Base-by-base conservation (phyloP, 2,797 vertebrate species). In the Eulemur albifrons region DNA sequence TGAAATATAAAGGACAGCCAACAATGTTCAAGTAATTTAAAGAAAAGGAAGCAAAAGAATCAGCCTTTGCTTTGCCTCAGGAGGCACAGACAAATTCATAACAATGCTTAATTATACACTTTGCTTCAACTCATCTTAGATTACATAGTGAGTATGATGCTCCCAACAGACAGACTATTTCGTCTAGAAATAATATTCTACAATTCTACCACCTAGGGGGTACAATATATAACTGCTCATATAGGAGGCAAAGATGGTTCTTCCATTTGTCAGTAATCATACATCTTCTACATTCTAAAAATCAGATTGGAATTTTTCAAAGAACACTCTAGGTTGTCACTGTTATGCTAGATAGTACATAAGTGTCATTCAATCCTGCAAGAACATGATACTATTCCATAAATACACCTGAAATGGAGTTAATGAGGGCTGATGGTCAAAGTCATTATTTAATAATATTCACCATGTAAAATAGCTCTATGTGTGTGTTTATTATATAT, bases 101-200 rank as follows among this genome's bases (percentile, higher is more conserved):
- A 48, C 18, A 20, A 48, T 59, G 54, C 52, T 97, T 96, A 93
- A 87, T 96, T 90, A 92, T 25, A 69, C 35, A 59, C 54, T 95
- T 85, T 80, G 57, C 50, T 93, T 59, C 67, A 73, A 45, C n/a
- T 89, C 43, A 83, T 2, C 27, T 70, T 83, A 48, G 57, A 86
- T 96, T 79, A n/a, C 11, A 90, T 63, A 88, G 88, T 92, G 88
- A 95, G 27, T 61, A 38, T n/a, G 43, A 92, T 89, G n/a, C 57
- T 94, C 43, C 25, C 59, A 91, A 85, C 38, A 79, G 70, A 48
- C 32, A 95, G 25, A 85, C 50, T 67, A 69, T 73, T 97, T 88
- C 45, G 93, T 94, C 82, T 80, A 94, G 92, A 97, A 90, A 88
- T 88, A 92, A 94, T 40, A 52, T 75, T 87, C 54, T 85, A 7